Evolutionary conservation across 2,113 vertebrate species (phyloP), one percentile per base, ranked within the genome.

Genomic region (Labeo rohita): DNA sequence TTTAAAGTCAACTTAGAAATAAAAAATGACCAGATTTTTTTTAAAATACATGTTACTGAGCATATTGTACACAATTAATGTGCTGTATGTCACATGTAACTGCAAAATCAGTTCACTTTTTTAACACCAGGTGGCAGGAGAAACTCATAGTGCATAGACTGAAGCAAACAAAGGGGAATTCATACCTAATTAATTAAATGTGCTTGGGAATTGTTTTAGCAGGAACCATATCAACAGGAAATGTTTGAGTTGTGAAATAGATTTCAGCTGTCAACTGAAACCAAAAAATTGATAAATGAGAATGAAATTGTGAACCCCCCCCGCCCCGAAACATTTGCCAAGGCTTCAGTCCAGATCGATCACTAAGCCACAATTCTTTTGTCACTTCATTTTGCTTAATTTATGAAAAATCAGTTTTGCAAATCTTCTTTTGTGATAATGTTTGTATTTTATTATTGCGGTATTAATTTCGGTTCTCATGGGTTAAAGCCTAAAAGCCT

Each of bases 401-500:
- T 8, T 11, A 11, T 45, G 16, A 45, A 45, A 54, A 8, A 8
- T 54, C 13, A 52, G 23, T 34, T 76, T 76, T 16, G 21, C 47
- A 75, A 75, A 52, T 34, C 74, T 76, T 23, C 0, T 23, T 61
- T 63, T 45, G 56, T 18, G 61, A 13, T 28, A 59, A 45, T 50
- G 47, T 87, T 77, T 74, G 11, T 28, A 18, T 72, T 72, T 10
- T 45, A 72, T 72, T 47, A n/a, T 23, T 75, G 45, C 34, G 16
- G 12, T 61, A 54, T 12, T 79, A 23, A 81, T 45, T 74, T 73
- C 84, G 36, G 72, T 74, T 78, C 83, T 56, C 47, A 3, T 90
- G 87, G 68, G 49, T 23, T 2, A n/a, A 85, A 95, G 97, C 91
- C 93, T 86, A 94, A 91, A 75, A 94, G 91, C 88, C 93, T 94